phyloP scores from a whole-genome alignment of 2,113 vertebrate species.

The Melospiza melodia region DNA sequence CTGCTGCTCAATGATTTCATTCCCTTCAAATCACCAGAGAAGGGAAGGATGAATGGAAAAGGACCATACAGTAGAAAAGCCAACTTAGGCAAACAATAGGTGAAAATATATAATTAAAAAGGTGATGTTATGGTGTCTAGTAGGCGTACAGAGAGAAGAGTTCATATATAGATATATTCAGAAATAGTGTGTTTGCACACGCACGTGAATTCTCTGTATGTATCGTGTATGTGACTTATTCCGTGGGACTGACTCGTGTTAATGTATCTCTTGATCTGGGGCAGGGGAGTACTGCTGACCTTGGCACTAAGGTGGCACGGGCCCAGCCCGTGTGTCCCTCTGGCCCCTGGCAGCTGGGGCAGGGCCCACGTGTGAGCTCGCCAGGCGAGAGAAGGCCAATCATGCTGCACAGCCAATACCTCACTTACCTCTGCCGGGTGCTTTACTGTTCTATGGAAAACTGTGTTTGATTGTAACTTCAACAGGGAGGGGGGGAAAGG shows the following conservation, averaged over 20 bases:
- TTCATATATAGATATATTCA: slow-evolving; percentile 71
- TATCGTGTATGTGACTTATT: slow-evolving; percentile 79
- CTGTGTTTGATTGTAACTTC: slow-evolving; percentile 57
- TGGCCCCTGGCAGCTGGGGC: neutral
- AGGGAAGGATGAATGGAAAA: slow-evolving; percentile 63
- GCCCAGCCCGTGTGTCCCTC: neutral
- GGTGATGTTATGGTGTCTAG: slow-evolving; percentile 72
- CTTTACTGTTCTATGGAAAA: slow-evolving; percentile 63
- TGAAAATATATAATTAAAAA: slow-evolving; percentile 58
- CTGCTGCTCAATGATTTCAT: slow-evolving; percentile 67
- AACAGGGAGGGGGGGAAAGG: neutral
- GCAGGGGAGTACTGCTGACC: slow-evolving; percentile 74
- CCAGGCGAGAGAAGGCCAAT: slow-evolving; percentile 32
- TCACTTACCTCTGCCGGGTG: slow-evolving; percentile 70
- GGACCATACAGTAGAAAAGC: slow-evolving; percentile 64
- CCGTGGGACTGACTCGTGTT: slow-evolving; percentile 83
- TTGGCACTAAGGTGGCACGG: slow-evolving; percentile 75
- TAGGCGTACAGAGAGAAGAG: slow-evolving; percentile 70
- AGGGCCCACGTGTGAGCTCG: neutral
- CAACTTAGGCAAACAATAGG: slow-evolving; percentile 68
- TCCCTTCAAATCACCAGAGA: slow-evolving; percentile 54
- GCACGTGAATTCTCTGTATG: slow-evolving; percentile 79
- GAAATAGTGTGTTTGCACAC: slow-evolving; percentile 70
- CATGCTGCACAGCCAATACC: slow-evolving; percentile 71
- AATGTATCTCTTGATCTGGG: slow-evolving; percentile 81